phyloP scores from a whole-genome alignment of 2,797 vertebrate genomes.

The Carcharodon carcharias region DNA sequence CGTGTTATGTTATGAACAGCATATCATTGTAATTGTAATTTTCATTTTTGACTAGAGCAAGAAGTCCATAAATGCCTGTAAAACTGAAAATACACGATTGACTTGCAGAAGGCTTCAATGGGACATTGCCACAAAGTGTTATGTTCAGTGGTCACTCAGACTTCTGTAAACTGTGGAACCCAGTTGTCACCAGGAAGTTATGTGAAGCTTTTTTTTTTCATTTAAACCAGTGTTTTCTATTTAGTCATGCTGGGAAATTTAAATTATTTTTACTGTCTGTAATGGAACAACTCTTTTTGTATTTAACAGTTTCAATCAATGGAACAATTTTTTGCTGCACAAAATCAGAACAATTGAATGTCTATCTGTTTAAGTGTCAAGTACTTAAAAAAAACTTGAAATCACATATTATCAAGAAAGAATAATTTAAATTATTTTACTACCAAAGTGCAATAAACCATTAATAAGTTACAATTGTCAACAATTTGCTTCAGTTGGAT shows the following conservation, averaged over 20 bases:
- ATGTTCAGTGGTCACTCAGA: not conserved
- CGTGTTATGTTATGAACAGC: not conserved
- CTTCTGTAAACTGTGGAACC: not conserved
- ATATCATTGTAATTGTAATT: not conserved
- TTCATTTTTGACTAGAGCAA: not conserved
- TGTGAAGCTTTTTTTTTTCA: not conserved
- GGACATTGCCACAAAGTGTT: not conserved
- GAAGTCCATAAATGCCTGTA: not conserved
- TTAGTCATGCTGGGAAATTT: not conserved
- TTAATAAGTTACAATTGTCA: constrained; percentile 2
- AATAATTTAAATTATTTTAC: constrained; percentile 13
- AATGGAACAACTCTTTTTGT: not conserved
- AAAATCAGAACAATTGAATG: not conserved
- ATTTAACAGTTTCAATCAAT: constrained; percentile 19
- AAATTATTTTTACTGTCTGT: not conserved
- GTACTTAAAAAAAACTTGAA: not conserved
- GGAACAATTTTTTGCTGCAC: not conserved
- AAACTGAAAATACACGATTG: not conserved
- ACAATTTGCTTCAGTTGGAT: not conserved
- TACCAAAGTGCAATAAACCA: not conserved
- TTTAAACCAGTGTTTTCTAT: not conserved
- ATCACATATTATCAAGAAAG: not conserved
- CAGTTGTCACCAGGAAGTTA: not conserved
- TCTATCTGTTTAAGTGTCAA: not conserved
- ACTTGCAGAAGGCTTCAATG: not conserved